Conservation (phyloP, 2,888 invertebrate species). For the Nomada goodeniana region DNA sequence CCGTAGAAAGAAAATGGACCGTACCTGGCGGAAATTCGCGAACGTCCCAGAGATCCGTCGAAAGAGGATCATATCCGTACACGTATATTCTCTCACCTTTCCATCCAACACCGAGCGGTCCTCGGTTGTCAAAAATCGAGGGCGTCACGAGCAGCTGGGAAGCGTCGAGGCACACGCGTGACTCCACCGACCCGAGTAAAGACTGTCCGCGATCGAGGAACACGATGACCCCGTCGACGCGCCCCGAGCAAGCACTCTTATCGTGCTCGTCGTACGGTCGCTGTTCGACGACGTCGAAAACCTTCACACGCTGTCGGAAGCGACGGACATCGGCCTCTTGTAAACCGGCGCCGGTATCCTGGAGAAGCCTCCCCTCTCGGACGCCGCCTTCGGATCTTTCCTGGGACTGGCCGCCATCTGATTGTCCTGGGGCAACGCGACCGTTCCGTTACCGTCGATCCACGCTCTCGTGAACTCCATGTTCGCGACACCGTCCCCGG, state of each 20-base stretch:
- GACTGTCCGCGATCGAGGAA: conserved; percentile 31
- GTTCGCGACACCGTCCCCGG: conserved; percentile 86
- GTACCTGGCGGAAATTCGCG: no score
- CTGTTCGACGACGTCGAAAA: neutral
- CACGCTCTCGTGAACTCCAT: conserved; percentile 90
- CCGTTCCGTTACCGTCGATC: conserved; percentile 90
- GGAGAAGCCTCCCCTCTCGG: conserved; percentile 84
- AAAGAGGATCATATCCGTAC: no score
- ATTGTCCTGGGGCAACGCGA: conserved; percentile 83
- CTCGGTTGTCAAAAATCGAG: conserved; percentile 5
- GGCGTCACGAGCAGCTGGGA: conserved; percentile 41
- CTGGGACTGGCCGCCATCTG: conserved; percentile 84
- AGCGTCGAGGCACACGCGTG: conserved; percentile 24
- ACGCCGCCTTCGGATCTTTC: conserved; percentile 85
- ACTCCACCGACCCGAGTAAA: conserved; percentile 10
- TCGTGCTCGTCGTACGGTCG: conserved; percentile 23
- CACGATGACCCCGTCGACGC: conserved; percentile 38
- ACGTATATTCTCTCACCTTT: no score
- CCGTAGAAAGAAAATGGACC: neutral
- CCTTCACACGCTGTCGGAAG: conserved; percentile 79
- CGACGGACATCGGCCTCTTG: conserved; percentile 81
- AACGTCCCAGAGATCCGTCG: no score
- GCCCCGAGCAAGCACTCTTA: conserved; percentile 32
- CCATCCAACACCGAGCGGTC: no score
- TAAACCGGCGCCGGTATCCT: conserved; percentile 86